Evolutionary conservation across 2,797 vertebrate genomes (phyloP), one percentile per base, ranked within the genome.

Genomic region (Amphiprion clarkii): DNA sequence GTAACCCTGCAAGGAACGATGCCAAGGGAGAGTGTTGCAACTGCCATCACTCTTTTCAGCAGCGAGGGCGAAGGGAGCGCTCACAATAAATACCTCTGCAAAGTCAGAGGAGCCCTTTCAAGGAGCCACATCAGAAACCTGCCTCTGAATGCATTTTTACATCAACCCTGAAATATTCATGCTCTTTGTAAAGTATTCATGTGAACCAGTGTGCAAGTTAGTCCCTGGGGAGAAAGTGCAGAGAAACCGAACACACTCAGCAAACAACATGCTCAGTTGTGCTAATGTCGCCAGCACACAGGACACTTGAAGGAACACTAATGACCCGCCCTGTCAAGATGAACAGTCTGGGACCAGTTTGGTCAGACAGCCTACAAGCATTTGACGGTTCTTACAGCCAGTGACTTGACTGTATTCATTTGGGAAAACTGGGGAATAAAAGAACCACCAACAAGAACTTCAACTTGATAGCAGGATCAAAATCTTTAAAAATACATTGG

Each of bases 151-250:
- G 86, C 90, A 88, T 93, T 94, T 91, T 89, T 86, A 93, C 89
- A 91, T 92, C 89, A 87, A 89, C 87, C 73, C 87, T 94, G 83
- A 94, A 95, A 95, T 93, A 95, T 94, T 94, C 82, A 93, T 90
- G 77, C 69, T 92, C 86, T 91, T 87, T 93, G 86, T 93, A 92
- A 94, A 93, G 88, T 90, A 94, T 93, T 94, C 85, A 93, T 94
- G 90, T 85, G 89, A 93, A 92, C 89, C 91, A 90, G 81, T 90
- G 88, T 90, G 92, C 86, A 76, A 87, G 88, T 89, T 88, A 86
- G 87, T 93, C 92, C 89, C 92, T 33, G 1, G 83, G 79, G 87
- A 84, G 59, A 85, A 81, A 75, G 73, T 63, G 84, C 76, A 77
- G 88, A 81, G 85, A 88, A 85, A 89, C 86, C 71, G 83, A 88